Base-by-base conservation (phyloP, 2,888 invertebrate genomes). In the Pristionchus fissidentatus region DNA sequence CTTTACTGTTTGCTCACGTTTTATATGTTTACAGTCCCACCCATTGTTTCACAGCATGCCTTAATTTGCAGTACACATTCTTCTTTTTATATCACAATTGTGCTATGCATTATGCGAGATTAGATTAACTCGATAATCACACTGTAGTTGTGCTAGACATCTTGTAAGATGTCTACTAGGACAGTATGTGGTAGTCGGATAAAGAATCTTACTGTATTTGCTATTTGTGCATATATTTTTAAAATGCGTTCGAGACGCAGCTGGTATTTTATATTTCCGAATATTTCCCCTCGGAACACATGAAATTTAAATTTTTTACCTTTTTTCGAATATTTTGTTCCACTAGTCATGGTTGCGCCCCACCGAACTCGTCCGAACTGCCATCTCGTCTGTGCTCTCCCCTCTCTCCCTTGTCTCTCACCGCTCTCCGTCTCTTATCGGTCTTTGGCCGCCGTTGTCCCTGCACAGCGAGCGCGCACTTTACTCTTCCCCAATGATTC, bases 371-470 rank as follows among this genome's bases (percentile, higher is more conserved):
- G 0, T 57, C 38, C 29, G 3, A 57, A 15, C 78, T 52, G 15
- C 38, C 10, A 7, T 19, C 32, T 35, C 29, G 49, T 49, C 75
- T 79, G 22, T 22, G 5, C 66, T 60, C 52, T 83, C 29, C 43
- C 83, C 29, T 73, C 43, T 41, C 38, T 55, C 83, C 60, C 75
- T 77, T 35, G 22, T 49, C 83, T 77, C 52, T 55, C 77, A 0
- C 26, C 46, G 22, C 77, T 77, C 55, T 75, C 70, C 70, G 32
- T 49, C 70, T 77, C 83, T 77, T 77, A 73, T 83, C 83, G 83
- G 83, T 83, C 83, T 83, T 83, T 83, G 83, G 83, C 83, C 83
- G 83, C 32, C 75, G 75, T 49, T 75, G 38, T 57, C 38, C 57
- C 55, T 79, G 19, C 29, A 5, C 57, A 22, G 38, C 15, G 3